Evolutionary conservation across 23 tunicate species (phyloP), one percentile per base, ranked within the genome.

Genomic region (Phallusia fumigata): DNA sequence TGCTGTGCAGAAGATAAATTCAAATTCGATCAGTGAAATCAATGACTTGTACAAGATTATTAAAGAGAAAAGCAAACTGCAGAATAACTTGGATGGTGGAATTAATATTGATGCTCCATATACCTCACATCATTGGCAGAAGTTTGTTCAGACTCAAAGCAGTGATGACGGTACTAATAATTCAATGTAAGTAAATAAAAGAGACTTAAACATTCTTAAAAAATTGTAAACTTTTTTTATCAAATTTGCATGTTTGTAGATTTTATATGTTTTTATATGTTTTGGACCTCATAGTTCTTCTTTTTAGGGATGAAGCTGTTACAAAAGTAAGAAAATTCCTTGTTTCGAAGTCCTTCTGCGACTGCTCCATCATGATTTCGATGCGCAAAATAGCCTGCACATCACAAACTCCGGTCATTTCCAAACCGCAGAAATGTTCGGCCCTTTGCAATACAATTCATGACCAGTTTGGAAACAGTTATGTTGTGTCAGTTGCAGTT

Each of bases 301-400:
- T 77, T 79, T 85, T 28, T 31, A 85, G 85, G 31, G 73, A 74
- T 53, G 84, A 82, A 45, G 36, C 69, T 31, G 74, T 86, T 18
- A 64, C 79, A 24, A 64, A 76, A 76, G 82, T 92, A 31, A 81
- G 84, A 34, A 85, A 81, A 45, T 92, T 87, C 76, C 76, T 87
- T 24, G 83, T 92, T 35, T 75, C 97, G 5, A 87, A 91, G 32
- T 89, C 93, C 30, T 92, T 92, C 76, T 74, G 69, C 47, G 97
- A 92, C 47, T 92, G 97, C 76, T 92, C 97, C 10, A 64, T 92
- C 24, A 92, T 92, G 89, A 49, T 92, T 0, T 77, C 92, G 33
- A 64, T 92, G 49, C 88, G 81, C 33, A 65, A 47, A 32, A 65
- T 85, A 2, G 8, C 16, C 26, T 19, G 47, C 15, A n/a, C 58